These are phyloP conservation scores for Bos javanicus DNA, from an alignment of 2,113 vertebrate species.

Conservation along the genomic window DNA sequence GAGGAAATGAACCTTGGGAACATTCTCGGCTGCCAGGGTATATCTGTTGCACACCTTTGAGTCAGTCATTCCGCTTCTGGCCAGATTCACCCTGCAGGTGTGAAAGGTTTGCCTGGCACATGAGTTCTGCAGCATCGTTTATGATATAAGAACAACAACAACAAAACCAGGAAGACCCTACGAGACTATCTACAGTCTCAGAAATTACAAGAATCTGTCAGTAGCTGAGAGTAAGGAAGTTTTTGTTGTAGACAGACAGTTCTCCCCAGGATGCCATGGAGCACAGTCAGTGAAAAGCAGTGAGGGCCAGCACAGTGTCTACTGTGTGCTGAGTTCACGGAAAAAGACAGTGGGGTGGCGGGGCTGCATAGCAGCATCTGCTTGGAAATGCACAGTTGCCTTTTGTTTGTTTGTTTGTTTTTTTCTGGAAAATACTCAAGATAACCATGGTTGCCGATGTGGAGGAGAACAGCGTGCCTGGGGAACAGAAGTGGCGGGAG, in stretches of 20 bases:
- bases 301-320: neutral
- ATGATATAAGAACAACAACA: neutral
- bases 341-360: neutral
- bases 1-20: neutral
- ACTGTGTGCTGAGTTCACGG: neutral
- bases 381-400: neutral
- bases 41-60: neutral
- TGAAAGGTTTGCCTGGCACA: neutral
- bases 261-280: neutral
- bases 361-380: neutral
- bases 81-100: neutral
- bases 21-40: neutral
- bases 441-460: neutral
- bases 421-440: neutral
- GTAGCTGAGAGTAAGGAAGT: neutral
- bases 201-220: neutral
- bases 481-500: neutral
- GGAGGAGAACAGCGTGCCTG: neutral
- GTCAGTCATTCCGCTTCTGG: neutral
- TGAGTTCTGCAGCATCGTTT: neutral
- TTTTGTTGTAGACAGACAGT: neutral
- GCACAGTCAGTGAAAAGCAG: neutral
- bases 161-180: neutral
- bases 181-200: neutral
- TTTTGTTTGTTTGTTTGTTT: neutral